Base-by-base conservation (phyloP, 2,888 invertebrate species). In the Abrostola triplasia region DNA sequence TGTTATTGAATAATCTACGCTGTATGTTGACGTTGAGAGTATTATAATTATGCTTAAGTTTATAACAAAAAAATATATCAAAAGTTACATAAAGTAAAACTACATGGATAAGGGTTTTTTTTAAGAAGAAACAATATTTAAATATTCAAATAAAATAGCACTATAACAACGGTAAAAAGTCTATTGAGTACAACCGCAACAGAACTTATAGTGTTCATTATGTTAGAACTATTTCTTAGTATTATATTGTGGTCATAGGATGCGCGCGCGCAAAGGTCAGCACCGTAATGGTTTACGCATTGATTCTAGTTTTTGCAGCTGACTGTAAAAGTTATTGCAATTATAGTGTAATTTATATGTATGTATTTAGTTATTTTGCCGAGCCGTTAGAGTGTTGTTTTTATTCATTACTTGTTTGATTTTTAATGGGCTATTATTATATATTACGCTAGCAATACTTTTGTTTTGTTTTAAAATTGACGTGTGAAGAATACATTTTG, bases 251-350 rank as follows among this genome's bases (percentile, higher is more conserved):
- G 44, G 49, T 67, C 12, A 12, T 41, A 37, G 56, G 60, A 53
- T 47, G 51, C 12, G 44, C 56, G 36, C 35, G 50, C 47, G 52
- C 35, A 73, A 79, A 79, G 73, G 74, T 76, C 71, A 76, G 54
- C 8, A 40, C 13, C 51, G 48, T 49, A 44, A 62, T 44, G 13
- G 52, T 37, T 36, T 37, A 65, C 65, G 44, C 64, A 53, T 64
- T 57, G 58, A 50, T 54, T 69, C 38, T 5, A 57, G 35, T 69
- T 77, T 73, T 77, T 79, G 61, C 36, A 24, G 7, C 48, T 41
- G 60, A 48, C 56, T 9, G 42, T 59, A 59, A 59, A 59, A 55
- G 48, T 55, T 57, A 70, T 73, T 66, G 64, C 59, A 66, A 64
- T 67, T 69, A 70, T 53, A 69, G 4, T 65, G 63, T 67, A 69